phyloP scores from a whole-genome alignment of 2,888 invertebrate species.

The Tinea trinotella region DNA sequence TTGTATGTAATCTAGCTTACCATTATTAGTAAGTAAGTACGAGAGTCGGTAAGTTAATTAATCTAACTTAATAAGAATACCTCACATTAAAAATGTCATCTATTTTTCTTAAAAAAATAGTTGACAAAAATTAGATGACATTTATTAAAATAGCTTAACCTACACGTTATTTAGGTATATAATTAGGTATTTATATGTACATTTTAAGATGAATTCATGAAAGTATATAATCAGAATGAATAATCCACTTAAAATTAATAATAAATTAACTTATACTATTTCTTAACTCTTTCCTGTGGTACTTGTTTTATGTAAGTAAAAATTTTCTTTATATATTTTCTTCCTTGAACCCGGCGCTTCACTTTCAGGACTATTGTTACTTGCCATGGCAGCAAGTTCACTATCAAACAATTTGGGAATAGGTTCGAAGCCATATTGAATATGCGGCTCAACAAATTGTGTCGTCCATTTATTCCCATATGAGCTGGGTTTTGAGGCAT shows the following conservation, averaged over 20 bases:
- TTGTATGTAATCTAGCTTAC: no score
- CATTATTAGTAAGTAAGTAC: no score
- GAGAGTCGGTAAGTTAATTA: no score
- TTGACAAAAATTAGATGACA: no score
- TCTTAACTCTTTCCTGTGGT: constrained; percentile 38
- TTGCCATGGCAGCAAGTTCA: constrained; percentile 57
- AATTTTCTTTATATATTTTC: constrained; percentile 62
- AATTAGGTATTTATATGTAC: no score
- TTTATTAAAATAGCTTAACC: no score
- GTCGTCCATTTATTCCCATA: constrained; percentile 39
- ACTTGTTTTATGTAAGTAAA: constrained; percentile 60
- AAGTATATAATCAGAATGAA: background rate
- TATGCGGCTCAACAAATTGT: constrained; percentile 59
- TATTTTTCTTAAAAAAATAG: no score
- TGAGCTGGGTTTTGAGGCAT: constrained; percentile 42
- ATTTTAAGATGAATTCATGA: background rate
- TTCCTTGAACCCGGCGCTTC: constrained; percentile 54
- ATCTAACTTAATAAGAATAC: no score
- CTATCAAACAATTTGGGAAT: constrained; percentile 52
- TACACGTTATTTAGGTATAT: no score
- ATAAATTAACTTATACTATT: constrained; percentile 6
- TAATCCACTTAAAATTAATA: constrained; percentile 24
- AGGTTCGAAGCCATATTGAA: constrained; percentile 65
- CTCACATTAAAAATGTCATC: no score
- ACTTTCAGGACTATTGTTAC: constrained; percentile 50